A percentile compares a stretch with the other conserved stretches of the same genome.
phyloP scores from a whole-genome alignment of 2,888 invertebrate species.

The Entomobrya proxima region DNA sequence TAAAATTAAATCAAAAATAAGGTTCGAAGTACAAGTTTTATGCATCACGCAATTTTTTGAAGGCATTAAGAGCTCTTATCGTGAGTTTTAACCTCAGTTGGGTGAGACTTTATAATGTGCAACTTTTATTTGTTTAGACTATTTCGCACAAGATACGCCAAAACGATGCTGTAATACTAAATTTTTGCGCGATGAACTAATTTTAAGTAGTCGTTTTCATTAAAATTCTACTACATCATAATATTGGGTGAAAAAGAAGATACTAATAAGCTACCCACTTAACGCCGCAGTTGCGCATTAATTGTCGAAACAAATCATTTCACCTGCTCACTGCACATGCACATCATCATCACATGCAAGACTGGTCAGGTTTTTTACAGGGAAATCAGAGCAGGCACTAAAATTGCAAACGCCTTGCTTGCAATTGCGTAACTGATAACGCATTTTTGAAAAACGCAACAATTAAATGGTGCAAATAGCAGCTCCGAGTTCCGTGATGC shows the following conservation, averaged over 20 bases:
- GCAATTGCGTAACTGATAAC: background rate
- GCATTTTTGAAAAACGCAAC: background rate
- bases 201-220: background rate
- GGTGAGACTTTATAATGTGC: background rate
- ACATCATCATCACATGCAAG: too few species aligned
- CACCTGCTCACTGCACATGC: background rate
- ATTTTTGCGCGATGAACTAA: background rate
- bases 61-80: background rate
- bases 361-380: background rate
- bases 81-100: background rate
- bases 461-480: background rate
- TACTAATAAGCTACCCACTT: constrained; percentile 3
- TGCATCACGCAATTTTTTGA: constrained; percentile 16
- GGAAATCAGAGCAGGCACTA: background rate
- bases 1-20: background rate
- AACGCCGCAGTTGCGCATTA: background rate
- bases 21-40: too few species aligned
- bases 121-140: too few species aligned
- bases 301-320: background rate
- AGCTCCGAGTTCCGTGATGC: constrained; percentile 14
- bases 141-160: background rate
- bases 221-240: background rate
- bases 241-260: background rate
- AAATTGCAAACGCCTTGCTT: background rate
- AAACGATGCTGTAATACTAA: background rate